Evolutionary conservation across 2,888 invertebrate species (phyloP).

Genomic region (Auanema freiburgensis): DNA sequence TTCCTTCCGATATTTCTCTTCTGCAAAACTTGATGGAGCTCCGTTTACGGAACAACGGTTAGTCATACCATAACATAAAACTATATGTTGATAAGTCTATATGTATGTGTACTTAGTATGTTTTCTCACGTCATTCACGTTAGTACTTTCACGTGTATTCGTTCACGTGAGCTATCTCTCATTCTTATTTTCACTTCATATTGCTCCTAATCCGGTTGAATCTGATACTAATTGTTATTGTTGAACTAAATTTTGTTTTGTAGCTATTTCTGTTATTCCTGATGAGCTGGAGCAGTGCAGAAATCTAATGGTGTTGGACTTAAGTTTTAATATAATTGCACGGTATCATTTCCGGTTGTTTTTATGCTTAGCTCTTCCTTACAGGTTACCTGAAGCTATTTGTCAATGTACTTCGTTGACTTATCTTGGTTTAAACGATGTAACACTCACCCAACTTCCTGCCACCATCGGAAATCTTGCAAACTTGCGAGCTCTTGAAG

Average conservation of each 20-base stretch:
- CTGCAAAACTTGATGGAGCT: constrained; percentile 95
- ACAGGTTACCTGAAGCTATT: constrained; percentile 88
- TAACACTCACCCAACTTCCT: constrained; percentile 91
- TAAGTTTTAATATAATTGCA: constrained; percentile 97
- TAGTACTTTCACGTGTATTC: too few relatives aligned
- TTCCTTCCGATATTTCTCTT: constrained; percentile 94
- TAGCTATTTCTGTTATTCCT: constrained; percentile 97
- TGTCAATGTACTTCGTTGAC: constrained; percentile 91
- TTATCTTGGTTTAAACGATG: constrained; percentile 92
- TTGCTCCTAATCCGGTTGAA: too few relatives aligned
- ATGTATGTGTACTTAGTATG: too few relatives aligned
- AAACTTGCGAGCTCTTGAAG: constrained; percentile 88
- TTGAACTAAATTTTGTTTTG: too few relatives aligned
- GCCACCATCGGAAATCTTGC: constrained; percentile 90
- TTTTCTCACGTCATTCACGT: too few relatives aligned
- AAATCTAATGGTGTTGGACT: constrained; percentile 90
- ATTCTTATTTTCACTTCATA: too few relatives aligned
- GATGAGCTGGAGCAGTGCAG: constrained; percentile 94
- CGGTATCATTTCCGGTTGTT: too few relatives aligned
- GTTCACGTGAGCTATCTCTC: too few relatives aligned
- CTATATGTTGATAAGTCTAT: too few relatives aligned
- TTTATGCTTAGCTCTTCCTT: constrained; percentile 53
- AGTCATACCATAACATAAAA: too few relatives aligned
- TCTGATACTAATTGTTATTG: too few relatives aligned
- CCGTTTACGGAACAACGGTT: constrained; percentile 98